Evolutionary conservation across 2,888 invertebrate species (phyloP).

Genomic region (Anorthoa munda): DNA sequence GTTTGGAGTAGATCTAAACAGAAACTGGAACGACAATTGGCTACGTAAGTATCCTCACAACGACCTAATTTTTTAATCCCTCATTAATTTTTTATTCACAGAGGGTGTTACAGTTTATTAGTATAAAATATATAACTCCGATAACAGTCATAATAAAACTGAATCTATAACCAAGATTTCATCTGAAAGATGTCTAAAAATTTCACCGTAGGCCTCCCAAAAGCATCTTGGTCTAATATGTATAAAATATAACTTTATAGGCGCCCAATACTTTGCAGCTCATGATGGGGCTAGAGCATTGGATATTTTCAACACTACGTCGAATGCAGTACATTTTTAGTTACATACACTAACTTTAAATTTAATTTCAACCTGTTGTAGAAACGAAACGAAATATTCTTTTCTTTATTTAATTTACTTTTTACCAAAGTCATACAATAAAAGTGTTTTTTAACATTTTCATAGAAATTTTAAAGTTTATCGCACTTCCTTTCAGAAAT

Average conservation of each 20-base stretch:
- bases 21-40: constrained; percentile 95
- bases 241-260: too few relatives aligned
- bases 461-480: background rate
- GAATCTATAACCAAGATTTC: background rate
- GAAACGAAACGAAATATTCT: too few relatives aligned
- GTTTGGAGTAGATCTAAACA: constrained; percentile 94
- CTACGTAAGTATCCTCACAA: constrained; percentile 80
- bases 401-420: too few relatives aligned
- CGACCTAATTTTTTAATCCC: too few relatives aligned
- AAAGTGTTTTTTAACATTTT: background rate
- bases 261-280: background rate
- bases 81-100: too few relatives aligned
- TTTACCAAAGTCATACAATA: too few relatives aligned
- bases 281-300: background rate
- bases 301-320: background rate
- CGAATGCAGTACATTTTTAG: background rate
- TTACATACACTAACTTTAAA: background rate
- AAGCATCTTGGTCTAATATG: background rate
- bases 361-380: too few relatives aligned
- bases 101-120: background rate
- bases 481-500: constrained; percentile 40
- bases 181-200: background rate
- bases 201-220: too few relatives aligned
- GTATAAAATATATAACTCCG: background rate
- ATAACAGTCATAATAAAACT: background rate